phyloP scores from a whole-genome alignment of 92 coral and sea anemone genomes.

The Zoanthus solanderi region DNA sequence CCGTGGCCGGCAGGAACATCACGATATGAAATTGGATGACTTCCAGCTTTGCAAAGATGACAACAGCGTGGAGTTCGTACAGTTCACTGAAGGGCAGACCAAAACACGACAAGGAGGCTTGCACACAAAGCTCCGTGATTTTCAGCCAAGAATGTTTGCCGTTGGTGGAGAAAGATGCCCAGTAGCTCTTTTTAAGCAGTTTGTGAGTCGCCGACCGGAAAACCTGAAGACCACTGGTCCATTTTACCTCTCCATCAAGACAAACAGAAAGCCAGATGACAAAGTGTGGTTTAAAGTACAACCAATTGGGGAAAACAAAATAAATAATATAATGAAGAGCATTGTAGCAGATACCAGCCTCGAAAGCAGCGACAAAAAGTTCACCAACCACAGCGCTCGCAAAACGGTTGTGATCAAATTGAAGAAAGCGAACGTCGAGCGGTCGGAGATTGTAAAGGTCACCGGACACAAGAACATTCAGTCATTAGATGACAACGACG shows the following conservation, averaged over 20 bases:
- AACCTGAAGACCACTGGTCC: not conserved
- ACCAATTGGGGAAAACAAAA: slow-evolving; percentile 53
- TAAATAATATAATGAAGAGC: slow-evolving; percentile 54
- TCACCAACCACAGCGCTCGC: slow-evolving; percentile 56
- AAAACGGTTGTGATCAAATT: not conserved
- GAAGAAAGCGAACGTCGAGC: slow-evolving; percentile 44
- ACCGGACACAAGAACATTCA: slow-evolving; percentile 56
- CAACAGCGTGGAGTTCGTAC: not conserved
- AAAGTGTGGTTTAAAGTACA: slow-evolving; percentile 54
- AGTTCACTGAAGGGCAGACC: slow-evolving; percentile 31
- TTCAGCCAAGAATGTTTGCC: slow-evolving; percentile 31
- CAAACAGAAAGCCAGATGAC: not conserved
- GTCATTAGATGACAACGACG: slow-evolving; percentile 65
- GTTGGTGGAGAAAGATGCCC: slow-evolving; percentile 36
- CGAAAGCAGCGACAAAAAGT: slow-evolving; percentile 30
- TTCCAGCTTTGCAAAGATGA: not conserved
- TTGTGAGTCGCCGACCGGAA: not conserved
- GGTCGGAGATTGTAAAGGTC: slow-evolving; percentile 49
- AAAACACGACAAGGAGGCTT: slow-evolving; percentile 23
- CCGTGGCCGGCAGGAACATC: slow-evolving; percentile 57
- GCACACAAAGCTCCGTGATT: not conserved
- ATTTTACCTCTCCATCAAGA: slow-evolving; percentile 20
- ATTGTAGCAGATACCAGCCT: slow-evolving; percentile 46
- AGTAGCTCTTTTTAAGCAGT: slow-evolving; percentile 4
- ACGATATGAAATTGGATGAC: slow-evolving; percentile 45